These are phyloP conservation scores for Galeopsomyia nigrocyanea DNA, from an alignment of 2,888 invertebrate genomes.

Conservation along the genomic window DNA sequence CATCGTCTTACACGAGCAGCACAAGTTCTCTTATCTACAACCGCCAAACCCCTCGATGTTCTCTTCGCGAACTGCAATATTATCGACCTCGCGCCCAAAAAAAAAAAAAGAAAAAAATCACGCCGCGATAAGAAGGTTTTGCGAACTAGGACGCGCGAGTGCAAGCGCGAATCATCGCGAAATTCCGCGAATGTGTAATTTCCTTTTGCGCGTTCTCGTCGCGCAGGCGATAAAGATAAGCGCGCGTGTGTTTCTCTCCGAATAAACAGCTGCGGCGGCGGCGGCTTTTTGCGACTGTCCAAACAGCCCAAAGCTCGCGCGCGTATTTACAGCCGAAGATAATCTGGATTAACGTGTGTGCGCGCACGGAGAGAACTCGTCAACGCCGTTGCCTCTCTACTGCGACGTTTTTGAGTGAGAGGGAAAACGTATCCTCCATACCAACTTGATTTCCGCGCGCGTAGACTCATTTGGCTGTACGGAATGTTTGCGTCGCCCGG, in stretches of 20 bases:
- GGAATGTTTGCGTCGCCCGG: not conserved
- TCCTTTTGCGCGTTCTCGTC: not conserved
- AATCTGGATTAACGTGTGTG: slow-evolving; percentile 41
- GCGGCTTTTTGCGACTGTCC: not conserved
- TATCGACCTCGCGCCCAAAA: too few species aligned
- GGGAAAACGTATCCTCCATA: slow-evolving; percentile 3
- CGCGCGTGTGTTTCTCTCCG: too few species aligned
- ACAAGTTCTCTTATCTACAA: too few species aligned
- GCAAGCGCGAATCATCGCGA: slow-evolving; percentile 21
- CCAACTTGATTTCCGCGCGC: slow-evolving; percentile 24
- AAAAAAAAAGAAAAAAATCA: too few species aligned
- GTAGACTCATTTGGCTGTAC: too few species aligned
- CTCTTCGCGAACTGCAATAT: too few species aligned
- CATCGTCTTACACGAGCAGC: too few species aligned
- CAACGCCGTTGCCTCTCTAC: slow-evolving; percentile 10
- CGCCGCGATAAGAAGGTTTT: slow-evolving; percentile 15
- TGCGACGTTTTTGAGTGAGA: not conserved
- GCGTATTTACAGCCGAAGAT: slow-evolving; percentile 42
- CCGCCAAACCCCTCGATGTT: too few species aligned
- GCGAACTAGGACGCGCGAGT: not conserved
- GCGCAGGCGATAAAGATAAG: not conserved
- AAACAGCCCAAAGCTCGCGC: not conserved
- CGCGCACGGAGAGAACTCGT: slow-evolving; percentile 11
- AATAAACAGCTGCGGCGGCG: too few species aligned
- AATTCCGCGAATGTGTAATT: not conserved